phyloP scores from a whole-genome alignment of 2,113 vertebrate genomes.

The Oncorhynchus tshawytscha region DNA sequence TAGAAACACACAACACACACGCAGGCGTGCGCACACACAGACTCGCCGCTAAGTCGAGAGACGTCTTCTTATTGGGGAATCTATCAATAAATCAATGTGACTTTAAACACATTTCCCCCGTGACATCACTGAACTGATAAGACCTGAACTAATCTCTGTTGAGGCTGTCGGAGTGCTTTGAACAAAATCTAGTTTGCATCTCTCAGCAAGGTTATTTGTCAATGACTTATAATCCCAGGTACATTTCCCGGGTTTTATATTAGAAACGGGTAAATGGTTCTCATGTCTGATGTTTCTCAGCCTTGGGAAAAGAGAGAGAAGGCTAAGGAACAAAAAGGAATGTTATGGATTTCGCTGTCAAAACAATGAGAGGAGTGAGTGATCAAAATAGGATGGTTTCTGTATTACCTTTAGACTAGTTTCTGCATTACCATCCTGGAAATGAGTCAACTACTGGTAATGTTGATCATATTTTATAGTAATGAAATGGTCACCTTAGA shows the following conservation, averaged over 20 bases:
- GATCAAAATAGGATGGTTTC: slow-evolving; percentile 30
- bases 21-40: slow-evolving; percentile 29
- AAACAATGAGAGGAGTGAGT: slow-evolving; percentile 53
- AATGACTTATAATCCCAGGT: slow-evolving; percentile 85
- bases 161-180: slow-evolving; percentile 83
- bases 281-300: slow-evolving; percentile 80
- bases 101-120: slow-evolving; percentile 83
- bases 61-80: slow-evolving; percentile 82
- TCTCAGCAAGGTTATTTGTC: slow-evolving; percentile 86
- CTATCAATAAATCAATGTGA: slow-evolving; percentile 87
- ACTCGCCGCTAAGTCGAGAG: slow-evolving; percentile 67
- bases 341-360: slow-evolving; percentile 72
- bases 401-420: not conserved
- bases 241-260: slow-evolving; percentile 81
- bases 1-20: too few species aligned
- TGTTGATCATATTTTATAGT: too few species aligned
- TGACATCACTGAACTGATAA: slow-evolving; percentile 82
- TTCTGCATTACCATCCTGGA: not conserved
- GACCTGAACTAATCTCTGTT: slow-evolving; percentile 84
- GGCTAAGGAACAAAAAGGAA: slow-evolving; percentile 73
- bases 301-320: slow-evolving; percentile 74
- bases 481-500: too few species aligned
- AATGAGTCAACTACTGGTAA: not conserved
- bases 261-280: slow-evolving; percentile 71
- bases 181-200: slow-evolving; percentile 84